Evolutionary conservation across 2,113 vertebrate species (phyloP).

Genomic region (Macrotis lagotis): DNA sequence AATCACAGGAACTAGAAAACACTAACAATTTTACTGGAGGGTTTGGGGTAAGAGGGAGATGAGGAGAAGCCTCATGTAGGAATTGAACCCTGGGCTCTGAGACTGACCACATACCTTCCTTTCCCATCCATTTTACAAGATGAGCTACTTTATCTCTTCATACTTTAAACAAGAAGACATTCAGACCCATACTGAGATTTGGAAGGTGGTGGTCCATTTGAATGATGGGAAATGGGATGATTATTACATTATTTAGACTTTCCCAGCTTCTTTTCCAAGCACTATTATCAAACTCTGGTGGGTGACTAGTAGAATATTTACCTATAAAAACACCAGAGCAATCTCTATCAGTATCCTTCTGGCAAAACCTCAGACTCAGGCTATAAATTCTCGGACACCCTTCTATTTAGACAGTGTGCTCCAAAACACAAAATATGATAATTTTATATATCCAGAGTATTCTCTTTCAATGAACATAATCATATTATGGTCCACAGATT

Average conservation of each 20-base stretch:
- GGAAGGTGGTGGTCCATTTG: constrained; percentile 79
- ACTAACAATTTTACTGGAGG: background rate
- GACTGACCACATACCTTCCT: background rate
- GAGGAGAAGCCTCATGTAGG: background rate
- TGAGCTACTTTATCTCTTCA: background rate
- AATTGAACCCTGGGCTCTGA: background rate
- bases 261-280: constrained; percentile 81
- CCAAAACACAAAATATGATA: constrained; percentile 3
- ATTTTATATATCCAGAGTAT: constrained; percentile 9
- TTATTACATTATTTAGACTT: constrained; percentile 75
- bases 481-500: constrained; percentile 34
- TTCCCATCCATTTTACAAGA: background rate
- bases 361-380: constrained; percentile 61
- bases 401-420: constrained; percentile 53
- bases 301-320: constrained; percentile 61
- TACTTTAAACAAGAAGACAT: background rate
- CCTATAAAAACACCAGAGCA: constrained; percentile 41
- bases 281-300: constrained; percentile 72
- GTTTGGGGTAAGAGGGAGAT: no score
- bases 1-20: background rate
- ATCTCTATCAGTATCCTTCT: constrained; percentile 78
- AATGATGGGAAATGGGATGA: constrained; percentile 78
- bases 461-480: constrained; percentile 52
- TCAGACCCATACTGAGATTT: constrained; percentile 61
- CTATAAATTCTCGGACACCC: background rate